Conservation (phyloP, 2,797 vertebrate species). For the Neosilurus hyrtlii region DNA sequence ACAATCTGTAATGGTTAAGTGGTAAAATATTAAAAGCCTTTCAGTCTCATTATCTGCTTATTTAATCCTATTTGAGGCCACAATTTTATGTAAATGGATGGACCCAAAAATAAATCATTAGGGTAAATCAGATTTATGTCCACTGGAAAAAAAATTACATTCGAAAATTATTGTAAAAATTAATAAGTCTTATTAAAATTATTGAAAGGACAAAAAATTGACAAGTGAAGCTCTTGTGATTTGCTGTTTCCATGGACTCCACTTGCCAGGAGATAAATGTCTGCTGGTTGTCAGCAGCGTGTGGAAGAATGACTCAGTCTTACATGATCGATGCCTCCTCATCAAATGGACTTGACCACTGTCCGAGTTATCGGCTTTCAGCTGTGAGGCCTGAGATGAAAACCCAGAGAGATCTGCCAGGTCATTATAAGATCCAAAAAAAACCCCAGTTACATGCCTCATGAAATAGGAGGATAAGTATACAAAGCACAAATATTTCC, state of each 20-base stretch:
- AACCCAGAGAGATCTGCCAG: conserved; percentile 11
- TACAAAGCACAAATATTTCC: neutral
- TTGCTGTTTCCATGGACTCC: conserved; percentile 30
- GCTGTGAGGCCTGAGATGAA: conserved; percentile 33
- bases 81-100: too few relatives aligned
- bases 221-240: conserved; percentile 8
- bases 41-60: neutral
- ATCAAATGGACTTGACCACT: conserved; percentile 58
- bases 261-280: conserved; percentile 52
- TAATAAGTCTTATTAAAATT: too few relatives aligned
- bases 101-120: neutral
- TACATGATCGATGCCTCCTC: conserved; percentile 63
- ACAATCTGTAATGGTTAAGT: neutral
- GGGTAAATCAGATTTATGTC: neutral
- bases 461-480: neutral
- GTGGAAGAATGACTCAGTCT: conserved; percentile 54
- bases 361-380: conserved; percentile 50
- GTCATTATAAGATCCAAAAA: neutral
- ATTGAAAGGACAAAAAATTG: neutral
- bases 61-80: neutral
- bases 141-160: neutral
- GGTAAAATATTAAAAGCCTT: neutral
- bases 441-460: neutral
- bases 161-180: neutral
- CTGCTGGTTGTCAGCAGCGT: conserved; percentile 48